phyloP scores from a whole-genome alignment of 2,797 vertebrate genomes.

The Orestias chungarensis region DNA sequence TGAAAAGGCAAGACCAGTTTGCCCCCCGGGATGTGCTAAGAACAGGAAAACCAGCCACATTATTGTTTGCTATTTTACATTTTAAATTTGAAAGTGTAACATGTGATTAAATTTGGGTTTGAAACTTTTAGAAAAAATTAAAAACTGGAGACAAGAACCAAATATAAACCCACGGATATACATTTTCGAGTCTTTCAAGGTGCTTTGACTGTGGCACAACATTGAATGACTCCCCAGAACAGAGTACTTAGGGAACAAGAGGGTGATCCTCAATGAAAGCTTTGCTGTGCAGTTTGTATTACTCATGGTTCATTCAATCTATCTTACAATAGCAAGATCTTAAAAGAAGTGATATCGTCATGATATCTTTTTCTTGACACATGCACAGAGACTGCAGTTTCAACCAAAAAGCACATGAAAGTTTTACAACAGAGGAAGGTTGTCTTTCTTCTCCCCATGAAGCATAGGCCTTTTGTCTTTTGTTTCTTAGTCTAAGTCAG shows the following conservation, averaged over 20 bases:
- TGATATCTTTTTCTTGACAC: too few species aligned
- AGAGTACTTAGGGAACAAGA: slow-evolving; percentile 16
- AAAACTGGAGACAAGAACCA: slow-evolving; percentile 43
- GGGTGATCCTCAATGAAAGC: slow-evolving; percentile 1
- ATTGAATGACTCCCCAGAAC: slow-evolving; percentile 56
- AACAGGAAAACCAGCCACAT: slow-evolving; percentile 51
- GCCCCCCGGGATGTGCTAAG: slow-evolving; percentile 57
- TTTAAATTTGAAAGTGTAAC: slow-evolving; percentile 70
- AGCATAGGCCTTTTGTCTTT: slow-evolving; percentile 37
- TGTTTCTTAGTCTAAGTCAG: slow-evolving; percentile 25
- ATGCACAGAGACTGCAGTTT: slow-evolving; percentile 24
- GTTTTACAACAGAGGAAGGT: slow-evolving; percentile 34
- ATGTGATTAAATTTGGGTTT: slow-evolving; percentile 68
- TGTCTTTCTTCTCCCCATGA: slow-evolving; percentile 31
- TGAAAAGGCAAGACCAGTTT: slow-evolving; percentile 56
- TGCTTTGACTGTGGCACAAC: slow-evolving; percentile 31
- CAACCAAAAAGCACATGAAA: slow-evolving; percentile 29
- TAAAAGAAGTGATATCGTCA: too few species aligned
- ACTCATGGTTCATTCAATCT: slow-evolving; percentile 23
- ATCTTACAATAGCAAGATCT: slow-evolving; percentile 19
- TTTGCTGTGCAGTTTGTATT: slow-evolving; percentile 14
- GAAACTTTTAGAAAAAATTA: slow-evolving; percentile 49
- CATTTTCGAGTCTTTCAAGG: slow-evolving; percentile 47
- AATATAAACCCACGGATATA: slow-evolving; percentile 28
- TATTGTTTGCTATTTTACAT: slow-evolving; percentile 72